Evolutionary conservation across 2,888 invertebrate species (phyloP), one percentile per base, ranked within the genome.

Genomic region (Phymatocera aterrima): DNA sequence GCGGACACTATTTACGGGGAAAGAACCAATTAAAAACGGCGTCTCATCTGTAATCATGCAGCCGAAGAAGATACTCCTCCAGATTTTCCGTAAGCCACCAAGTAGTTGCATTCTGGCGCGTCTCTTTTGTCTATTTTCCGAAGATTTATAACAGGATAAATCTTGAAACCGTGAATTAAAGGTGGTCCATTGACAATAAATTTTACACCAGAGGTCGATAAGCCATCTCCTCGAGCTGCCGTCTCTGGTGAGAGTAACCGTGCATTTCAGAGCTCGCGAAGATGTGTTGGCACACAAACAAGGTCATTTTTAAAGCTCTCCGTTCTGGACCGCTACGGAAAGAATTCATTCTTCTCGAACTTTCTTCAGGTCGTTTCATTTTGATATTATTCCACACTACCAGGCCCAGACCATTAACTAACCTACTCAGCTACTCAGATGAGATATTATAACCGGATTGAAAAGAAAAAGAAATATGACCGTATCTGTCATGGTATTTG

Each of bases 71-170:
- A 64, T 64, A 18, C 8, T 37, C 8, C 15, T 1, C 2, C 37
- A 18, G 34, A n/a, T 18, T 0, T 64, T 8, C 34, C 18, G 37
- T 64, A 37, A 64, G 64, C 37, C 21, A 37, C 64, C 18, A 18
- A 64, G 64, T 64, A 64, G 64, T 37, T 64, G 64, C 64, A 64
- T 64, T 64, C 37, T 64, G 6, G 64, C 34, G 64, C 34, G 64
- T 64, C 64, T 37, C 64, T 37, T 37, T 64, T 64, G 34, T 64
- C 64, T 37, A 18, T 64, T 6, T 37, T 37, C 64, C 10, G 12
- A 34, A 64, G 64, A 64, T 64, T 64, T 64, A 64, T 64, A 37
- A 64, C 64, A 37, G 37, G 64, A 64, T 64, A 64, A 64, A 64
- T 64, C 64, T 37, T 64, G 34, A 64, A 64, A 64, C 64, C 64